These are phyloP conservation scores for Vultur gryphus DNA, from an alignment of 2,797 vertebrate genomes.

Conservation along the genomic window DNA sequence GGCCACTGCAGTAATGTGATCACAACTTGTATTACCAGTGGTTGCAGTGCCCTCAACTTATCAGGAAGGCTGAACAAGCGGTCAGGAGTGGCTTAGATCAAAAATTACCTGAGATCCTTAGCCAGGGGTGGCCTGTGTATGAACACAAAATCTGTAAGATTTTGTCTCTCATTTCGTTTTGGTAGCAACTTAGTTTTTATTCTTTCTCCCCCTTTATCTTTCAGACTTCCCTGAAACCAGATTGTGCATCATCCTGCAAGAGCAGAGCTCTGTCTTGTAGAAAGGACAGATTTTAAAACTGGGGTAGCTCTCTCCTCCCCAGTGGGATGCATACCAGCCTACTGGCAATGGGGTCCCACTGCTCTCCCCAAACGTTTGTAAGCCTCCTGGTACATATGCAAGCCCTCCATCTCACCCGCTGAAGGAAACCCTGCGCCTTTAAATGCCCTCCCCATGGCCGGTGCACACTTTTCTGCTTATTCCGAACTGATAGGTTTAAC, in stretches of 20 bases:
- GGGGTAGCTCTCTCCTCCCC: background rate
- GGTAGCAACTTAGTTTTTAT: background rate
- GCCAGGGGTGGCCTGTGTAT: background rate
- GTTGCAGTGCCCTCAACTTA: background rate
- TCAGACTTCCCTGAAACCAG: background rate
- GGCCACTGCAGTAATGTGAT: background rate
- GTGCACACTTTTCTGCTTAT: conserved; percentile 56
- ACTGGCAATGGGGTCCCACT: background rate
- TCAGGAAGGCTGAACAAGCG: background rate
- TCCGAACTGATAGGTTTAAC: conserved; percentile 60
- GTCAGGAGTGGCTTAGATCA: background rate
- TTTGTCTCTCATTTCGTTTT: background rate
- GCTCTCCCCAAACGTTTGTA: background rate
- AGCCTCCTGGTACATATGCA: background rate
- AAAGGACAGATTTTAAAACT: background rate
- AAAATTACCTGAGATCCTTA: background rate
- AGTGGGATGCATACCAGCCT: background rate
- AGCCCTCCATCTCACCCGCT: background rate
- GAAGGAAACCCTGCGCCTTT: conserved; percentile 45
- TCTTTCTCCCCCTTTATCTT: background rate
- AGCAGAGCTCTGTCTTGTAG: background rate
- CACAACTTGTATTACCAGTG: background rate
- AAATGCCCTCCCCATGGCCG: background rate
- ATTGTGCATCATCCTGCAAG: background rate
- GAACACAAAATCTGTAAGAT: background rate